Percentiles rank a stretch among this genome's conserved stretches.
These are phyloP conservation scores for Glandiceps talaboti DNA, from an alignment of 53 echinoderm and acorn worm genomes.

Conservation along the genomic window DNA sequence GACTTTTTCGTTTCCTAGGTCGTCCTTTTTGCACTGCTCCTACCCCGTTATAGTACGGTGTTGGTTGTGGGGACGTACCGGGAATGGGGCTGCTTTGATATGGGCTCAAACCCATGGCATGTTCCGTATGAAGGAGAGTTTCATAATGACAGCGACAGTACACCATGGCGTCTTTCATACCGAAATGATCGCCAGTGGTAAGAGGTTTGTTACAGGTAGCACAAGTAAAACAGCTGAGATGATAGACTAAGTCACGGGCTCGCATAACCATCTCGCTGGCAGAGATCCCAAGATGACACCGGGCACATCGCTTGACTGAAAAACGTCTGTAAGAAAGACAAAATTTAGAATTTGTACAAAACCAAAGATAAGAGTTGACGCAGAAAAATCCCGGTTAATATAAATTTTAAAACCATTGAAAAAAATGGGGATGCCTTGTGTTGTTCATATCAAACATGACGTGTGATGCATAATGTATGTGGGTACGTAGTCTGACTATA, in stretches of 20 bases:
- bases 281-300: constrained; percentile 70
- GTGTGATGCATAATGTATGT: too few relatives aligned
- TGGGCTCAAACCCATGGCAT: constrained; percentile 6
- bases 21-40: constrained; percentile 80
- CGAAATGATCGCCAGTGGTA: constrained; percentile 87
- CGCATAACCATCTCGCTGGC: constrained; percentile 96
- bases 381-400: too few relatives aligned
- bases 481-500: too few relatives aligned
- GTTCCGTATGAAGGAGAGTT: constrained; percentile 18
- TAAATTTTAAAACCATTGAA: too few relatives aligned
- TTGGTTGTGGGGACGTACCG: constrained; percentile 36
- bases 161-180: constrained; percentile 79
- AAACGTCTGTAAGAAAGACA: constrained; percentile 47
- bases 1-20: constrained; percentile 74
- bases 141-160: constrained; percentile 98
- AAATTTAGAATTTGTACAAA: too few relatives aligned
- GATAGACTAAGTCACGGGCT: constrained; percentile 77
- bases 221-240: constrained; percentile 82
- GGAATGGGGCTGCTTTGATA: constrained; percentile 16
- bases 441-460: too few relatives aligned
- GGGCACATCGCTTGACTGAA: constrained; percentile 69
- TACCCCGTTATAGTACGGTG: constrained; percentile 66
- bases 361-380: too few relatives aligned
- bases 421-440: too few relatives aligned
- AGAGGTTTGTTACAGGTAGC: constrained; percentile 53